phyloP scores from a whole-genome alignment of 2,797 vertebrate species.

The Echiichthys vipera region DNA sequence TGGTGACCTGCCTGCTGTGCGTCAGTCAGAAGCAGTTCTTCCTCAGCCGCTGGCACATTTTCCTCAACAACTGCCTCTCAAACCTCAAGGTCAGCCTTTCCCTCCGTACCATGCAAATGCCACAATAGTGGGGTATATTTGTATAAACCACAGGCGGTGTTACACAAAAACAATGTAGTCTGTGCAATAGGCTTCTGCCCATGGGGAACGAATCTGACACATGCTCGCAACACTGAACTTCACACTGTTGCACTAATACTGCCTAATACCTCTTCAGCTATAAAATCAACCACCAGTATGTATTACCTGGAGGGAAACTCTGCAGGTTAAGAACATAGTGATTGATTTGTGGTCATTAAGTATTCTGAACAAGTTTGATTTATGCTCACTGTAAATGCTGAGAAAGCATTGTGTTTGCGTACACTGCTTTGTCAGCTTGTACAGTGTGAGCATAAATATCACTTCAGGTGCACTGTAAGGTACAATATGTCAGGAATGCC shows the following conservation, averaged over 20 bases:
- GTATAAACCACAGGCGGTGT: neutral
- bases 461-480: too few relatives aligned
- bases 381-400: neutral
- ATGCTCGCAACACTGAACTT: neutral
- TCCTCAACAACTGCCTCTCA: constrained; percentile 99
- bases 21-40: constrained; percentile 99
- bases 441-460: too few relatives aligned
- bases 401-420: neutral
- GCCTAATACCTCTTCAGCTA: neutral
- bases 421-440: too few relatives aligned
- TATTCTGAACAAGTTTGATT: neutral
- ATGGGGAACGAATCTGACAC: neutral
- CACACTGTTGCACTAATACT: neutral
- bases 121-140: neutral
- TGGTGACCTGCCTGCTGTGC: constrained; percentile 97
- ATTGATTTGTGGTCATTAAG: constrained; percentile 13
- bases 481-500: constrained; percentile 16
- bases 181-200: constrained; percentile 2
- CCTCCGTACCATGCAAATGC: neutral
- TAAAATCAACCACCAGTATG: constrained; percentile 13
- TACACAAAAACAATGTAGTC: neutral
- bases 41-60: constrained; percentile 97
- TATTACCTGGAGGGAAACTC: constrained; percentile 25
- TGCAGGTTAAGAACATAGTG: constrained; percentile 8
- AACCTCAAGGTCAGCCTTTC: constrained; percentile 93